Base-by-base conservation (phyloP, 2,113 vertebrate genomes). In the Perca schrenkii region DNA sequence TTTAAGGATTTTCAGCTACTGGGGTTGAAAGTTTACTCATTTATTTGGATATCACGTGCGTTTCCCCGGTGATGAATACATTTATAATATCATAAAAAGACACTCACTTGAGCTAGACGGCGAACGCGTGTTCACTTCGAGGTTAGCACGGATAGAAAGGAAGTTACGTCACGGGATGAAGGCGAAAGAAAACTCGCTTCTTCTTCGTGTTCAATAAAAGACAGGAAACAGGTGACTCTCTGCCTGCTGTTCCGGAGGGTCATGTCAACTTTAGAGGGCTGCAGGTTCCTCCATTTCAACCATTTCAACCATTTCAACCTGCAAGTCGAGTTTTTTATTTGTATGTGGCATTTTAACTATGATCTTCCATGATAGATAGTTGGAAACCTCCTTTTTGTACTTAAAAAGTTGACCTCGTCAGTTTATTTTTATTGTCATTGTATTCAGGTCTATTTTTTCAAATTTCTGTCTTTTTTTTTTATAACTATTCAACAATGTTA, bases 21-120 rank as follows among this genome's bases (percentile, higher is more conserved):
- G 0, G 1, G 4, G 1, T 4, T 25, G 3, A 0, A 14, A 21
- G 11, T 47, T n/a, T 11, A 40, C 1, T 16, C 13, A 3, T 50
- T 89, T 53, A 1, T 28, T 4, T 12, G 0, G 1, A 19, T 1
- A 1, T 0, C 4, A 1, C 1, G 0, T 0, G 0, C 5, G 1
- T 62, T 74, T 4, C 6, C 2, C 0, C 3, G 0, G 22, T 2
- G 15, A 4, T 15, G 31, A 1, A 36, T 8, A 40, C 0, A 14
- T 40, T 71, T 73, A 8, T 78, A 58, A 21, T 2, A 22, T 2
- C 31, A 62, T 60, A 64, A 79, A 79, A 53, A 50, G 15, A 36
- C 72, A 95, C 95, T 95, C 85, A 95, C 95, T 94, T 95, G 86
- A 54, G 31, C 80, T 84, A 87, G 62, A 68, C 8, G 83, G 53